A percentile compares a stretch with the other conserved stretches of the same genome.
Conservation (phyloP, 2,113 vertebrate species). For the Plecturocebus donacophilus region DNA sequence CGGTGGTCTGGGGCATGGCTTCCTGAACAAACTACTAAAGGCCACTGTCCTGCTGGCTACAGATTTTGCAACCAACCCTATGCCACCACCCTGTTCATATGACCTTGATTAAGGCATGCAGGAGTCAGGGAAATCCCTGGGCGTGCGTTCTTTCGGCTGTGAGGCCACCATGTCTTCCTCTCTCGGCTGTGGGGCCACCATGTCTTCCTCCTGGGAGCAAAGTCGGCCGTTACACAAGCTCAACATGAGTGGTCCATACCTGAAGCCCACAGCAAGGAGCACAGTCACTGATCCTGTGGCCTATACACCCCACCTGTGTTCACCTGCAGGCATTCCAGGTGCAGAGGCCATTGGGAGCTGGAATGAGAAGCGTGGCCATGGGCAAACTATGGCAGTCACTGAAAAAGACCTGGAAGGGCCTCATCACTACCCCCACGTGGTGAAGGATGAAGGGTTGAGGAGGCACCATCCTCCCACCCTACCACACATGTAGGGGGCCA, state of each 20-base stretch:
- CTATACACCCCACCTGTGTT: not conserved
- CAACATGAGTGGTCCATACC: not conserved
- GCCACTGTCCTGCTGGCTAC: not conserved
- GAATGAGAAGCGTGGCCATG: not conserved
- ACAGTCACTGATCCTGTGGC: not conserved
- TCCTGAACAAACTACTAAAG: not conserved
- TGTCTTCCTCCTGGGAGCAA: not conserved
- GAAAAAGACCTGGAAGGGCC: not conserved
- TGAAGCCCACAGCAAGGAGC: not conserved
- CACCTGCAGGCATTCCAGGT: not conserved
- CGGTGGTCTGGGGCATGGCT: not conserved
- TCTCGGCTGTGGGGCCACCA: no score
- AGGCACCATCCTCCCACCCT: not conserved
- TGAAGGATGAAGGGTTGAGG: no score
- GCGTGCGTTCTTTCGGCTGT: not conserved
- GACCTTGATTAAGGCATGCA: not conserved
- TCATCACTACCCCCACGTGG: no score
- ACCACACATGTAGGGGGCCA: accelerated
- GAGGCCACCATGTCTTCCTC: not conserved
- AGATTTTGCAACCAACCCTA: not conserved
- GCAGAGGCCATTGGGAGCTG: not conserved
- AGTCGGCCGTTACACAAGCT: not conserved
- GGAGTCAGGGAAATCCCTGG: not conserved
- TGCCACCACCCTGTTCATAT: not conserved
- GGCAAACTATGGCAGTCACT: not conserved